Evolutionary conservation across 2,797 vertebrate genomes (phyloP).

Genomic region (Anabacerthia variegaticeps): DNA sequence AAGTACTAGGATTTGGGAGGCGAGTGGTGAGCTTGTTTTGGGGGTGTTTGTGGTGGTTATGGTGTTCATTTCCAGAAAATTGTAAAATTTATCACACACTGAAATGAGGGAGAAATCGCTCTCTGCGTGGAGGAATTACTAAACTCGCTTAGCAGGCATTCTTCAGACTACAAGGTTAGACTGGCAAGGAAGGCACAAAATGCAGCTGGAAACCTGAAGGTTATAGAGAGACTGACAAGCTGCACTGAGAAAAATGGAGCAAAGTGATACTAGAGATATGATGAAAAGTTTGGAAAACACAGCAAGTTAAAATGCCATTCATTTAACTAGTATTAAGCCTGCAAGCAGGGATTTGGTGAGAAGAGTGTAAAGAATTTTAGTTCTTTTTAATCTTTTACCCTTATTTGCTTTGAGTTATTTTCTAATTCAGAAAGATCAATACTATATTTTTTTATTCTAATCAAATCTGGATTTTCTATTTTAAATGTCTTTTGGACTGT

Average conservation of each 20-base stretch:
- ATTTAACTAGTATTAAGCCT: not conserved
- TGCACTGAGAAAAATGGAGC: not conserved
- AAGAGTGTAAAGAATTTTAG: not conserved
- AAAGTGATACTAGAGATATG: not conserved
- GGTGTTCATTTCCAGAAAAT: not conserved
- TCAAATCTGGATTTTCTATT: not conserved
- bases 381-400: not conserved
- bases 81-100: not conserved
- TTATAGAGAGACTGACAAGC: not conserved
- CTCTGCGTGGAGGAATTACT: not conserved
- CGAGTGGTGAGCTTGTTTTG: fast-evolving
- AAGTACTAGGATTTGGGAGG: not conserved
- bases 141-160: not conserved
- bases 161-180: not conserved
- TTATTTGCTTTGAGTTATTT: not conserved
- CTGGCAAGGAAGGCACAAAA: not conserved
- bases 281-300: not conserved
- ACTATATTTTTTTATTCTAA: not conserved
- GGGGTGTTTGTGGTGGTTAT: not conserved
- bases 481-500: not conserved
- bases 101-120: not conserved
- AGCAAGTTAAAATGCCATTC: not conserved
- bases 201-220: not conserved
- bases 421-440: not conserved
- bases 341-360: not conserved